Evolutionary conservation across 2,797 vertebrate genomes (phyloP).

Genomic region (Tapera naevia): DNA sequence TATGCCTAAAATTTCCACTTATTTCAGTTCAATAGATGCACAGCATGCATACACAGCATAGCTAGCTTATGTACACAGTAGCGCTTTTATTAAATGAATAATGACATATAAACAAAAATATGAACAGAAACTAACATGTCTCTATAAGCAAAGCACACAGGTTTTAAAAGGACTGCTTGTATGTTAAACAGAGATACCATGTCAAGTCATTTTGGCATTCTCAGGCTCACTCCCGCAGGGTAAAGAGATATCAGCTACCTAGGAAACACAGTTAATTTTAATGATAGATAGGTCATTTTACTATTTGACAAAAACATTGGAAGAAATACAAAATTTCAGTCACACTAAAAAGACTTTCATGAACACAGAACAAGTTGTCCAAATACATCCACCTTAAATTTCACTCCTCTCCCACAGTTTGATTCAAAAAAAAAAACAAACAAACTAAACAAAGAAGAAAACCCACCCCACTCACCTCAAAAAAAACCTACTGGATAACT

Average conservation of each 20-base stretch:
- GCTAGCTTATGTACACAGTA: background rate
- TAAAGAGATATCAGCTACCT: background rate
- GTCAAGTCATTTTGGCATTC: background rate
- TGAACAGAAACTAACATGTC: background rate
- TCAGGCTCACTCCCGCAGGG: background rate
- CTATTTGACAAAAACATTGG: background rate
- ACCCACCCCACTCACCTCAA: rapidly evolving
- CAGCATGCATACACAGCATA: rapidly evolving
- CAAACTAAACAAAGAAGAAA: background rate
- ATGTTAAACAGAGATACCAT: background rate
- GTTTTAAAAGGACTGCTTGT: background rate
- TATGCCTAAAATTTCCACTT: background rate
- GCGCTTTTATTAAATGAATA: background rate
- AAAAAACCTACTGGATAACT: background rate
- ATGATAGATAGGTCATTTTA: background rate
- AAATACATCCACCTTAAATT: background rate
- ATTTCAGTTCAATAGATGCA: background rate
- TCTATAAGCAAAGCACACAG: background rate
- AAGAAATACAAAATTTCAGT: background rate
- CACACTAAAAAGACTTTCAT: background rate
- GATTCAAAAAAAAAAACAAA: background rate
- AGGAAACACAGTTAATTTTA: background rate
- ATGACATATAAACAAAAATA: background rate
- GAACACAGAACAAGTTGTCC: background rate
- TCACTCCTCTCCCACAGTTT: rapidly evolving